These are phyloP conservation scores for Drosophila bifasciata DNA, from an alignment of 1,140 invertebrate species.

Conservation along the genomic window DNA sequence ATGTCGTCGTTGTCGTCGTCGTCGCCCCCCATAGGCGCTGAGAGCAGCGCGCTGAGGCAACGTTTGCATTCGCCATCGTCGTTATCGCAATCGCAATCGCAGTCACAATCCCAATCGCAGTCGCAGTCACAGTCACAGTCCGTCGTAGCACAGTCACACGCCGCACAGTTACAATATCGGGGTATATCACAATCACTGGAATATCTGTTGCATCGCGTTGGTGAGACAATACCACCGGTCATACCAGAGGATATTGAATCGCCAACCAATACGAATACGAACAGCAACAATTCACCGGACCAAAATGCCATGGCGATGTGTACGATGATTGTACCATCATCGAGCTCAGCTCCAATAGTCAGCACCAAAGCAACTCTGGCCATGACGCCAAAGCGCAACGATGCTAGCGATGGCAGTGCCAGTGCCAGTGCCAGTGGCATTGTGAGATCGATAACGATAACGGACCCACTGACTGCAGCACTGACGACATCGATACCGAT, in stretches of 20 bases:
- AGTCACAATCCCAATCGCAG: slow-evolving; percentile 8
- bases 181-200: slow-evolving; percentile 12
- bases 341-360: slow-evolving; percentile 25
- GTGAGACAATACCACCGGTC: slow-evolving; percentile 40
- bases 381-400: neutral
- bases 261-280: slow-evolving; percentile 28
- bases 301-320: slow-evolving; percentile 10
- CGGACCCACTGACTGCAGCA: slow-evolving; percentile 13
- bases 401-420: slow-evolving; percentile 18
- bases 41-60: slow-evolving; percentile 55
- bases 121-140: slow-evolving; percentile 24
- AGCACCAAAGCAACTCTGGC: neutral
- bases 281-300: slow-evolving; percentile 51
- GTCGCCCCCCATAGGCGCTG: slow-evolving; percentile 41
- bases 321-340: slow-evolving; percentile 22
- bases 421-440: neutral
- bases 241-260: slow-evolving; percentile 68
- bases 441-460: slow-evolving; percentile 29
- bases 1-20: slow-evolving; percentile 34
- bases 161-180: slow-evolving; percentile 9
- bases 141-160: slow-evolving; percentile 16
- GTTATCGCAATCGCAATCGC: slow-evolving; percentile 29
- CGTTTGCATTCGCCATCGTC: slow-evolving; percentile 48
- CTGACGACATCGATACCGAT: slow-evolving; percentile 19
- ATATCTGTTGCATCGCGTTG: slow-evolving; percentile 14